Conservation (phyloP, 2,113 vertebrate genomes). For the Solea solea region DNA sequence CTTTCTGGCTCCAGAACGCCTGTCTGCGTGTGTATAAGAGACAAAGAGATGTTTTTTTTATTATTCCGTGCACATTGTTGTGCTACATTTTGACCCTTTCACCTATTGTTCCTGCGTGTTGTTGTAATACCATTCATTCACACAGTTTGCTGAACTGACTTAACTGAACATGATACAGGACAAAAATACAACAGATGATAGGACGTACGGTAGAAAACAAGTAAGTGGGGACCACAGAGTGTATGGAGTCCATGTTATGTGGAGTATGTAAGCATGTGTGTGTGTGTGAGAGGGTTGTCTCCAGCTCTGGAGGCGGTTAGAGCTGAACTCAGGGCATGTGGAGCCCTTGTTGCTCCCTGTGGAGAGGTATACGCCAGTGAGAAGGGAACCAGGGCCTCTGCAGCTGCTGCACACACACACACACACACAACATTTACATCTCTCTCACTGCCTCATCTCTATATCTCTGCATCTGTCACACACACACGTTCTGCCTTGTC, state of each 20-base stretch:
- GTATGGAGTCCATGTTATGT: background rate
- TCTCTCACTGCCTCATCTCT: slow-evolving; percentile 1
- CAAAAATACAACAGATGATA: background rate
- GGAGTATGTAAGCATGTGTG: background rate
- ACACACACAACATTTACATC: slow-evolving; percentile 29
- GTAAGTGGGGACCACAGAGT: background rate
- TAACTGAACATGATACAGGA: background rate
- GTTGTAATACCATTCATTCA: background rate
- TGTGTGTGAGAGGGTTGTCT: slow-evolving; percentile 6
- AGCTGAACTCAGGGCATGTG: slow-evolving; percentile 41
- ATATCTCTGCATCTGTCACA: background rate
- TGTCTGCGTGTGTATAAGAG: background rate
- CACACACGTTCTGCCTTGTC: background rate
- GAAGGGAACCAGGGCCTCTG: slow-evolving; percentile 56
- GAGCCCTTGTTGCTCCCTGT: slow-evolving; percentile 53
- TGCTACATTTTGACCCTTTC: background rate
- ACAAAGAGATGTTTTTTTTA: background rate
- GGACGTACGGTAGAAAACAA: background rate
- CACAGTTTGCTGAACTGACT: background rate
- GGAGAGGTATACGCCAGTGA: slow-evolving; percentile 49
- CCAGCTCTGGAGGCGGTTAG: slow-evolving; percentile 34
- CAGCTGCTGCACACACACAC: slow-evolving; percentile 55
- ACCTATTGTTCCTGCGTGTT: background rate
- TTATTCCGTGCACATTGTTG: background rate
- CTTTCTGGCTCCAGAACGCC: slow-evolving; percentile 20